phyloP scores from a whole-genome alignment of 53 echinoderm and acorn worm species.

The Mesocentrotus franciscanus region DNA sequence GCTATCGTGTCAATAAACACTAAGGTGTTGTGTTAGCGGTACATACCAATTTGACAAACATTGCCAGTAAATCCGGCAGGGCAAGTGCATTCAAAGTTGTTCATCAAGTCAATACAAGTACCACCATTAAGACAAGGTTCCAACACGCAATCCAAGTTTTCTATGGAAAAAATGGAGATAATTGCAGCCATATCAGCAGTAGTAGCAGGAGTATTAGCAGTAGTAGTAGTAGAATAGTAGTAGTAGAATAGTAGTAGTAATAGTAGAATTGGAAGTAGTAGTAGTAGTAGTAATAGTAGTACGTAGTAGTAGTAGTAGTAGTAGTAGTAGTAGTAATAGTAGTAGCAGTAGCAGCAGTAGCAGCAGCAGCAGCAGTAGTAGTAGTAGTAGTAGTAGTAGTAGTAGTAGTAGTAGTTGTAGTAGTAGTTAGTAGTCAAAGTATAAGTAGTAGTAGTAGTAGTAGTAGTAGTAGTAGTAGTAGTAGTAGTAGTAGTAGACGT shows the following conservation, averaged over 20 bases:
- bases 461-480: background rate
- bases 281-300: background rate
- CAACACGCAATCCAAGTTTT: background rate
- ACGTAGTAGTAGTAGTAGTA: background rate
- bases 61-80: background rate
- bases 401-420: slow-evolving; percentile 1
- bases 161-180: background rate
- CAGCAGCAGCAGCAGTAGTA: slow-evolving; percentile 30
- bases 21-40: background rate
- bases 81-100: background rate
- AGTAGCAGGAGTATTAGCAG: background rate
- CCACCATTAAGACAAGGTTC: slow-evolving; percentile 4
- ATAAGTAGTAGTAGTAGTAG: background rate
- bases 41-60: background rate
- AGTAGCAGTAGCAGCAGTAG: slow-evolving; percentile 43
- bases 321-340: slow-evolving; percentile 35
- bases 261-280: background rate
- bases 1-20: no score
- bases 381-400: slow-evolving; percentile 43
- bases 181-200: no score
- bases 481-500: background rate
- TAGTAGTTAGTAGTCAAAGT: background rate
- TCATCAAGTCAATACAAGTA: background rate
- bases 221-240: background rate
- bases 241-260: background rate